Percentiles rank a stretch among this genome's conserved stretches.
Conservation (phyloP, 2,888 invertebrate species). For the Camptogramma bilineatum region DNA sequence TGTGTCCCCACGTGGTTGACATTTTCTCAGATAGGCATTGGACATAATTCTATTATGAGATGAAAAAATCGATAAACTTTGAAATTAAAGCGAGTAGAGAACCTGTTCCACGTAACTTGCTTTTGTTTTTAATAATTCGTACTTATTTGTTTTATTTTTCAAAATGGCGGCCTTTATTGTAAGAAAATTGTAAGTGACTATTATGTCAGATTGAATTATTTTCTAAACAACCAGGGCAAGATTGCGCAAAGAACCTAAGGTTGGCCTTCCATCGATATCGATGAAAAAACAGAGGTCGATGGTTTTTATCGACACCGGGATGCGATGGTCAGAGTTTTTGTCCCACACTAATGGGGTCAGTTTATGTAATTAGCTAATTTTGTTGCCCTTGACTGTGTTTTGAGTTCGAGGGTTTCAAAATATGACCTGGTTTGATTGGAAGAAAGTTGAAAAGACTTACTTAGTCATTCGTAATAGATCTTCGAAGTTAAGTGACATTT, state of each 20-base stretch:
- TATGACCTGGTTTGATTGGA: constrained; percentile 22
- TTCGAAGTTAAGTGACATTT: no score
- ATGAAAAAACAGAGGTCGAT: constrained; percentile 64
- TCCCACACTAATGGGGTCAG: constrained; percentile 53
- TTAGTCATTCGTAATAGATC: neutral
- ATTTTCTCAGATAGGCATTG: no score
- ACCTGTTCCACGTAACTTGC: no score
- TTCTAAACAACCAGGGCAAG: constrained; percentile 27
- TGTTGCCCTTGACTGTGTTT: constrained; percentile 57
- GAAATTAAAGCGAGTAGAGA: no score
- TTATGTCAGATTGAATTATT: constrained; percentile 6
- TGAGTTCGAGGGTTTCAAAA: constrained; percentile 32
- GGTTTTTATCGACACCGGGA: constrained; percentile 61
- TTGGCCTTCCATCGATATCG: constrained; percentile 51
- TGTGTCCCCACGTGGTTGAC: no score
- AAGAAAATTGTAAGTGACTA: no score
- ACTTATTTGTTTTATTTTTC: no score
- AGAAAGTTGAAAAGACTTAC: neutral
- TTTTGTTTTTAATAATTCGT: no score
- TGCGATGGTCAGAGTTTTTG: constrained; percentile 63
- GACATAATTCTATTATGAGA: no score
- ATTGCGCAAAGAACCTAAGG: constrained; percentile 35
- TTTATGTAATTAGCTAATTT: constrained; percentile 47
- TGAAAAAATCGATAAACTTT: no score
- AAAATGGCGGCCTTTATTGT: neutral